Conservation (phyloP, 2,888 invertebrate genomes). For the Entomobrya multifasciata region DNA sequence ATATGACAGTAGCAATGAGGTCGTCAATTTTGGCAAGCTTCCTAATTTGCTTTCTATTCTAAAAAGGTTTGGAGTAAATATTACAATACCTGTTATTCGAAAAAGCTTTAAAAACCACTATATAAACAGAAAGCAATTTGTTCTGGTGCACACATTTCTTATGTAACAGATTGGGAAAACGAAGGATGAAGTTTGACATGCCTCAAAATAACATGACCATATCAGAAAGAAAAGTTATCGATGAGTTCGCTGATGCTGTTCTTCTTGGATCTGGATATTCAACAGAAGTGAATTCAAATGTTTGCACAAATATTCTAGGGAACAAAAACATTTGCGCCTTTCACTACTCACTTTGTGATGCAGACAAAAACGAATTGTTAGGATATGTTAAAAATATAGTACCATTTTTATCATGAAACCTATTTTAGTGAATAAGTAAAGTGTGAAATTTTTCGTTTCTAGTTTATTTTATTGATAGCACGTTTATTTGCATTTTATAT, state of each 20-base stretch:
- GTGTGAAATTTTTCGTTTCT: too few species aligned
- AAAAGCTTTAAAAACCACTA: too few species aligned
- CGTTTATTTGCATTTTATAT: too few species aligned
- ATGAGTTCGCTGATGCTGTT: conserved; percentile 70
- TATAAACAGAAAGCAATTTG: too few species aligned
- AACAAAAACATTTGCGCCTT: conserved; percentile 16
- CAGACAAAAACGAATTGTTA: conserved; percentile 6
- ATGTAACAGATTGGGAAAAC: too few species aligned
- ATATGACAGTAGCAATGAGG: neutral
- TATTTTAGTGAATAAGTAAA: too few species aligned
- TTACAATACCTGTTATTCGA: neutral
- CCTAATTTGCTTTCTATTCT: conserved; percentile 38
- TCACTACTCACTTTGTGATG: conserved; percentile 37
- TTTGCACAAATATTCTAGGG: neutral
- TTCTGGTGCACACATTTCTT: too few species aligned
- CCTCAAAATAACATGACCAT: conserved; percentile 56
- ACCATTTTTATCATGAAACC: conserved; percentile 30
- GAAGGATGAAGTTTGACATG: conserved; percentile 31
- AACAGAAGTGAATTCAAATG: neutral
- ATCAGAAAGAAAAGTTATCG: conserved; percentile 58
- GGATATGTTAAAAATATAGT: conserved; percentile 27
- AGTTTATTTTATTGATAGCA: too few species aligned
- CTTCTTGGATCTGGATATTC: conserved; percentile 49
- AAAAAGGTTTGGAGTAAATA: conserved; percentile 46
- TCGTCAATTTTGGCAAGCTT: neutral